Conservation (phyloP, 2,888 invertebrate genomes). For the Argyresthia albistria region DNA sequence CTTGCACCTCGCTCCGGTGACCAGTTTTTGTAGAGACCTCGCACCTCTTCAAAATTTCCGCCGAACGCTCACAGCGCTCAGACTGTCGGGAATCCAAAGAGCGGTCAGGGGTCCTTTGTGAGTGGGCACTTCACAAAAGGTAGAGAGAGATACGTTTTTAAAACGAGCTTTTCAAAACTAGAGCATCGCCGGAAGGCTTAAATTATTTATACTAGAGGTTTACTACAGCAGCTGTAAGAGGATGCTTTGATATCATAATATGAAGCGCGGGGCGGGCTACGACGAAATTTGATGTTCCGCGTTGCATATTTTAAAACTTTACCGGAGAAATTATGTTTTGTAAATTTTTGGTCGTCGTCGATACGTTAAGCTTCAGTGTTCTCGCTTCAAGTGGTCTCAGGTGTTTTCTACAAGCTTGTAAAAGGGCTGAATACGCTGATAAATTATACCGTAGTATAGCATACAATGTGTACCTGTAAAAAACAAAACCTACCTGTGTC, state of each 20-base stretch:
- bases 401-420: no score
- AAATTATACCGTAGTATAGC: no score
- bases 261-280: no score
- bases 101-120: not conserved
- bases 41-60: not conserved
- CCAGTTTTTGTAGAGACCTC: constrained; percentile 16
- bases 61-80: not conserved
- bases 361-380: not conserved
- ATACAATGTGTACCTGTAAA: no score
- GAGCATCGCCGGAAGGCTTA: constrained; percentile 8
- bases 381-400: no score
- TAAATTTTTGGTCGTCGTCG: not conserved
- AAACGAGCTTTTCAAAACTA: constrained; percentile 10
- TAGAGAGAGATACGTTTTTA: constrained; percentile 2
- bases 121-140: not conserved
- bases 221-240: not conserved
- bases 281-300: no score
- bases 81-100: not conserved
- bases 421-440: no score
- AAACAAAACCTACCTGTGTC: no score
- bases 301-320: no score
- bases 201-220: constrained; percentile 5
- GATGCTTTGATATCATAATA: not conserved
- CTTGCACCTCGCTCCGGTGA: constrained; percentile 4
- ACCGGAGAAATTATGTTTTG: not conserved